A percentile compares a stretch with the other conserved stretches of the same genome.
These are phyloP conservation scores for Thymelicus sylvestris DNA, from an alignment of 2,888 invertebrate genomes.

Conservation along the genomic window DNA sequence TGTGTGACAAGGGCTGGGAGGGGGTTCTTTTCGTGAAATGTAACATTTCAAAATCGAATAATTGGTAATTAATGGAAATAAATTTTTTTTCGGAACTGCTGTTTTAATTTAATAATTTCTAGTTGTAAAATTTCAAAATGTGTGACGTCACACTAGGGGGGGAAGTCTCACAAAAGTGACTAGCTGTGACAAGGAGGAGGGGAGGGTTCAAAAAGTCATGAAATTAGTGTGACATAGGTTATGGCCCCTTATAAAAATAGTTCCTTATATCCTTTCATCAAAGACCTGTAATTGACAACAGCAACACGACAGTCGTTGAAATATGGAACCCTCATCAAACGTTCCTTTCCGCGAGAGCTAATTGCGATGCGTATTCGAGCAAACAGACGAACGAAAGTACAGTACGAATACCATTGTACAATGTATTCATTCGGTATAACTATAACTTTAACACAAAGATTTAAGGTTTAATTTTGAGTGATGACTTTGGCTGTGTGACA, in stretches of 20 bases:
- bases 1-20: too few species aligned
- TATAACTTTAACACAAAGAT: conserved; percentile 11
- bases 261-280: conserved; percentile 14
- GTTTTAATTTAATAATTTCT: too few species aligned
- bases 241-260: not conserved
- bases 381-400: conserved; percentile 66
- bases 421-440: conserved; percentile 35
- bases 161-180: too few species aligned
- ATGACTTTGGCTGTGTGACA: conserved; percentile 1
- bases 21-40: too few species aligned
- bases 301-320: conserved; percentile 36
- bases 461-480: conserved; percentile 47
- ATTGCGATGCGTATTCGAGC: conserved; percentile 66
- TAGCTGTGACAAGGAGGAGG: too few species aligned
- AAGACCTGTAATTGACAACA: conserved; percentile 26
- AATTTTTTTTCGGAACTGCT: too few species aligned
- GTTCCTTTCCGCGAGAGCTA: conserved; percentile 62
- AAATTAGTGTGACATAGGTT: too few species aligned
- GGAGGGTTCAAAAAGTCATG: too few species aligned
- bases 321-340: conserved; percentile 54
- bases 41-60: too few species aligned
- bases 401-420: conserved; percentile 39
- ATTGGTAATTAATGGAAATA: too few species aligned
- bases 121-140: too few species aligned
- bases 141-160: too few species aligned